Percentiles rank a stretch among this genome's conserved stretches.
These are phyloP conservation scores for Spilarctia lutea DNA, from an alignment of 2,888 invertebrate genomes.

Conservation along the genomic window DNA sequence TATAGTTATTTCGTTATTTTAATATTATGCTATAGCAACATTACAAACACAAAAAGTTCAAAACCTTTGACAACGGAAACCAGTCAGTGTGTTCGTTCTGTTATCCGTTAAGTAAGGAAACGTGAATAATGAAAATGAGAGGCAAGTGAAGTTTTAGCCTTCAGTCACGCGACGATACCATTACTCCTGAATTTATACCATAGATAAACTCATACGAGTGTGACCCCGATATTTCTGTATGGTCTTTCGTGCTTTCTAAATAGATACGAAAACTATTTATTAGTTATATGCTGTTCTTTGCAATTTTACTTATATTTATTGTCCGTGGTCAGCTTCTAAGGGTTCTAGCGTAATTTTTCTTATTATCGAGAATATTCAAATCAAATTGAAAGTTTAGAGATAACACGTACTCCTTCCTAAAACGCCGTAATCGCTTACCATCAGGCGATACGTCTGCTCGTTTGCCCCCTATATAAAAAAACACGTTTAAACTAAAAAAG, in stretches of 20 bases:
- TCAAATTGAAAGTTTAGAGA: background rate
- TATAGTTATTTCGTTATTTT: background rate
- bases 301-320: background rate
- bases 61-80: conserved; percentile 8
- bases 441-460: too few species aligned
- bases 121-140: conserved; percentile 36
- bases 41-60: background rate
- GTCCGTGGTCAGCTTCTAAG: background rate
- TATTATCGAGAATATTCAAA: background rate
- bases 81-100: conserved; percentile 1
- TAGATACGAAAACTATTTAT: background rate
- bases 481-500: background rate
- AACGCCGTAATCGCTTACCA: too few species aligned
- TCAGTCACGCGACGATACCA: conserved; percentile 53
- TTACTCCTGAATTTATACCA: conserved; percentile 50
- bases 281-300: background rate
- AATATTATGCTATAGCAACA: background rate
- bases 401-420: too few species aligned
- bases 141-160: conserved; percentile 35
- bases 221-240: conserved; percentile 38
- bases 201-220: conserved; percentile 41
- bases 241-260: background rate
- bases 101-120: conserved; percentile 21
- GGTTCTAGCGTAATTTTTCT: background rate
- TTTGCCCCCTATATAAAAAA: too few species aligned